These are phyloP conservation scores for Apodemia mormo DNA, from an alignment of 2,888 invertebrate species.

Conservation along the genomic window DNA sequence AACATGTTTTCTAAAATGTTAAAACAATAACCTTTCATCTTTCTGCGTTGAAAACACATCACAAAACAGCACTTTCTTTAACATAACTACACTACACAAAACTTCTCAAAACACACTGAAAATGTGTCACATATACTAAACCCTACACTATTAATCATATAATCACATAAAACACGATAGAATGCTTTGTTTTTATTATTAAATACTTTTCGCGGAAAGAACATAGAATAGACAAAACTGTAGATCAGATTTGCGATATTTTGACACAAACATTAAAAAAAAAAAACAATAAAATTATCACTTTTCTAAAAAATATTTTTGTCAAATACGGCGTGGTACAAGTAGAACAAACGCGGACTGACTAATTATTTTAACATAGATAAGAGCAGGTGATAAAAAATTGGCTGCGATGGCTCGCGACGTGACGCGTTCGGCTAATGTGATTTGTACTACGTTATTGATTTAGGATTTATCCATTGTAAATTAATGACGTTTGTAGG, in stretches of 20 bases:
- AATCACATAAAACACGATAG: not conserved
- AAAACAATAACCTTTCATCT: slow-evolving; percentile 45
- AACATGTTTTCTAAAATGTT: too few relatives aligned
- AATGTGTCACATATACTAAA: not conserved
- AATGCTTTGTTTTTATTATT: not conserved
- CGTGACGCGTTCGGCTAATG: not conserved
- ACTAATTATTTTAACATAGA: slow-evolving; percentile 18
- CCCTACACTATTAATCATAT: not conserved
- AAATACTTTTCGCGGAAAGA: not conserved
- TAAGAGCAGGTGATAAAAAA: slow-evolving; percentile 9
- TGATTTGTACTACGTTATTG: slow-evolving; percentile 13
- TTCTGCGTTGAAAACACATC: slow-evolving; percentile 48
- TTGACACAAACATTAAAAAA: not conserved
- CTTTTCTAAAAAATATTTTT: not conserved
- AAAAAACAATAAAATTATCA: not conserved
- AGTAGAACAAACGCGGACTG: slow-evolving; percentile 2
- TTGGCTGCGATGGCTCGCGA: not conserved
- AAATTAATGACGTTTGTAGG: not conserved
- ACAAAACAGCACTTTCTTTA: slow-evolving; percentile 56
- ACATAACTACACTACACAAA: slow-evolving; percentile 35
- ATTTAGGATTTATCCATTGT: not conserved
- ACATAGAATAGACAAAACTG: not conserved
- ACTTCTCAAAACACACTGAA: not conserved
- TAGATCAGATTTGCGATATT: not conserved
- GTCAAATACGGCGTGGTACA: not conserved